Percentiles rank a stretch among this genome's conserved stretches.
phyloP scores from a whole-genome alignment of 2,113 vertebrate genomes.

The Gasterosteus nipponicus region DNA sequence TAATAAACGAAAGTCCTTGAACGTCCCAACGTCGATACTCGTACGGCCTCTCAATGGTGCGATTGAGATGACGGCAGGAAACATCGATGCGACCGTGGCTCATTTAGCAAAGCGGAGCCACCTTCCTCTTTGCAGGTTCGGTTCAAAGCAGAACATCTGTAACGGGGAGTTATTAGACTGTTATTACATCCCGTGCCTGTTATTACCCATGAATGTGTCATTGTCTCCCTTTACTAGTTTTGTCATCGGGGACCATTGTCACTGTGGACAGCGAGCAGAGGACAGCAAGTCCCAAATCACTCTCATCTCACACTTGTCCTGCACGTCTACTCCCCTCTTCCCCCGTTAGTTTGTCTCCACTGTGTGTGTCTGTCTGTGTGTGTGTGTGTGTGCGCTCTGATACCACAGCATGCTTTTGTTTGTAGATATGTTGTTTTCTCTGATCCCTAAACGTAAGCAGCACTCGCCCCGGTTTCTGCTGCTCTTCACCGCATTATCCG shows the following conservation, averaged over 20 bases:
- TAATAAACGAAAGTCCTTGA: neutral
- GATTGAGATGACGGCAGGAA: too few species aligned
- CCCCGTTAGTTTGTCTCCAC: too few species aligned
- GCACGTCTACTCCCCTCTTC: slow-evolving; percentile 22
- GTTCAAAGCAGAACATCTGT: neutral
- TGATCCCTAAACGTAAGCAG: too few species aligned
- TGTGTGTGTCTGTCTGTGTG: neutral
- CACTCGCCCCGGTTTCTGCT: too few species aligned
- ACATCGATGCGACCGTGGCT: too few species aligned
- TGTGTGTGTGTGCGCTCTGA: too few species aligned
- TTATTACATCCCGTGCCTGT: neutral
- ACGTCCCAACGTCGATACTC: neutral
- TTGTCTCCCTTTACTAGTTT: slow-evolving; percentile 32
- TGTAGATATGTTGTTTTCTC: slow-evolving; percentile 12
- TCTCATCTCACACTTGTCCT: slow-evolving; percentile 30
- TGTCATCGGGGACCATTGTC: slow-evolving; percentile 50
- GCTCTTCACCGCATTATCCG: too few species aligned
- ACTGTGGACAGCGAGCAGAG: slow-evolving; percentile 42
- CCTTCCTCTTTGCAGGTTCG: too few species aligned
- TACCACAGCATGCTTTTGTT: neutral
- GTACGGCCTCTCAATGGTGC: too few species aligned
- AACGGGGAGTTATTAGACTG: too few species aligned
- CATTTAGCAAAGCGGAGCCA: too few species aligned
- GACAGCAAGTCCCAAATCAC: slow-evolving; percentile 49
- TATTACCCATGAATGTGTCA: slow-evolving; percentile 19